Conservation (phyloP, 2,888 invertebrate species). For the Scelioninae gen. 1 region DNA sequence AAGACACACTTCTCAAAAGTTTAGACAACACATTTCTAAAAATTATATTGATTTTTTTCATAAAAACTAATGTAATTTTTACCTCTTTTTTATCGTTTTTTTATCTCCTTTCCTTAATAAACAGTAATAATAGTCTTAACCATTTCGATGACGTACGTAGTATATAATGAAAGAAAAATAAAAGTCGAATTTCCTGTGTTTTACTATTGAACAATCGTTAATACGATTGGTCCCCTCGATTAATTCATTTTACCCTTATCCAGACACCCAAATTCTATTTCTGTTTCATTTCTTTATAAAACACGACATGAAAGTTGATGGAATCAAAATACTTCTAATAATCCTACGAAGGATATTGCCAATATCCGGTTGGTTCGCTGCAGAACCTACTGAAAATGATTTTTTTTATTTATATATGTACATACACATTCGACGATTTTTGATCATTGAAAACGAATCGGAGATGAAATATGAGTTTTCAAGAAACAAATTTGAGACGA, state of each 20-base stretch:
- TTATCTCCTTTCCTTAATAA: not conserved
- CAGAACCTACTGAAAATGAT: conserved; percentile 38
- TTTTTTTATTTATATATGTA: conserved; percentile 43
- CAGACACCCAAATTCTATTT: conserved; percentile 42
- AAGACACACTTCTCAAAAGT: not conserved
- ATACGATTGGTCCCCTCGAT: conserved; percentile 20
- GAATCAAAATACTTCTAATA: conserved; percentile 61
- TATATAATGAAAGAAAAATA: conserved; percentile 12
- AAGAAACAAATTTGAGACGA: not conserved
- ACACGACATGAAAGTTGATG: conserved; percentile 59
- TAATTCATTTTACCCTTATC: conserved; percentile 29
- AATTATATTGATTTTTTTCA: conserved; percentile 1
- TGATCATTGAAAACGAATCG: not conserved
- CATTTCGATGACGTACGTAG: not conserved
- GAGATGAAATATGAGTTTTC: conserved; percentile 3
- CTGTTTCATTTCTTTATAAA: conserved; percentile 49
- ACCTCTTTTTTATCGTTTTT: no score
- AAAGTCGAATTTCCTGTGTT: conserved; percentile 10
- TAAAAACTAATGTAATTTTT: conserved; percentile 1
- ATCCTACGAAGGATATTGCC: conserved; percentile 57
- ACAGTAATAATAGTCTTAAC: not conserved
- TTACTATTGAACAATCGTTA: conserved; percentile 33
- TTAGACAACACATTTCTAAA: not conserved
- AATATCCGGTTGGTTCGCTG: conserved; percentile 45
- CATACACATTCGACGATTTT: not conserved